Conservation (phyloP, 2,113 vertebrate species). For the Melanerpes aurifrons region DNA sequence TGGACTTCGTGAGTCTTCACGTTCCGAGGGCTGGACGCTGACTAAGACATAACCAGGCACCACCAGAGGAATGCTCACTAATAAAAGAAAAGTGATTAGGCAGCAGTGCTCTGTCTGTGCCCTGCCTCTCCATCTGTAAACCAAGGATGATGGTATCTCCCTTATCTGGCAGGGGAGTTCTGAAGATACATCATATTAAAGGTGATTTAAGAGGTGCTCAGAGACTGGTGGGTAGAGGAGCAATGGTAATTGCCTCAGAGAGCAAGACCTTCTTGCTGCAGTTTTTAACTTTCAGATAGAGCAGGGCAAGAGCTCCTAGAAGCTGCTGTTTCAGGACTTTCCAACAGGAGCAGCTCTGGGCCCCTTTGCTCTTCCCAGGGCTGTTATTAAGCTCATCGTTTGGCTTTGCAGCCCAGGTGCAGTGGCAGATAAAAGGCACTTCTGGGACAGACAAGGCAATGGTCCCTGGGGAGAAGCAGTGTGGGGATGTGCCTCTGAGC, state of each 20-base stretch:
- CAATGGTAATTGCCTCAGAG: not conserved
- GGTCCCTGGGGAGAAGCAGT: not conserved
- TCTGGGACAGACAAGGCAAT: not conserved
- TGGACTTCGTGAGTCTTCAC: not conserved
- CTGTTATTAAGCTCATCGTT: not conserved
- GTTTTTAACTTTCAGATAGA: not conserved
- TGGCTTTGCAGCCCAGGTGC: not conserved
- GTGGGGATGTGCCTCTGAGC: not conserved
- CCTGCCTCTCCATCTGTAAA: conserved; percentile 24
- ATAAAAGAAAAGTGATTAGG: conserved; percentile 30
- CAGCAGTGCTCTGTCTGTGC: conserved; percentile 4
- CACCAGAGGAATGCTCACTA: not conserved
- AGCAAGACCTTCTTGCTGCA: not conserved
- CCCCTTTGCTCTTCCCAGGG: not conserved
- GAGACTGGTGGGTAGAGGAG: not conserved
- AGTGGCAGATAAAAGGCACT: not conserved
- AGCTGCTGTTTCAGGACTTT: not conserved
- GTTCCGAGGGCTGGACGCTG: not conserved
- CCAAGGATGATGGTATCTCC: not conserved
- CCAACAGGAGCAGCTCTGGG: not conserved
- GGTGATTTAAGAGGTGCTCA: conserved; percentile 38
- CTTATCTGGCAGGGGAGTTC: conserved; percentile 33
- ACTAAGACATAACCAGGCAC: conserved; percentile 9
- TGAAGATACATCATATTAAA: conserved; percentile 28
- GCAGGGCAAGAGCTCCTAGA: not conserved